These are phyloP conservation scores for human DNA, from an alignment of 2,113 vertebrate genomes.

Conservation along the genomic window DNA sequence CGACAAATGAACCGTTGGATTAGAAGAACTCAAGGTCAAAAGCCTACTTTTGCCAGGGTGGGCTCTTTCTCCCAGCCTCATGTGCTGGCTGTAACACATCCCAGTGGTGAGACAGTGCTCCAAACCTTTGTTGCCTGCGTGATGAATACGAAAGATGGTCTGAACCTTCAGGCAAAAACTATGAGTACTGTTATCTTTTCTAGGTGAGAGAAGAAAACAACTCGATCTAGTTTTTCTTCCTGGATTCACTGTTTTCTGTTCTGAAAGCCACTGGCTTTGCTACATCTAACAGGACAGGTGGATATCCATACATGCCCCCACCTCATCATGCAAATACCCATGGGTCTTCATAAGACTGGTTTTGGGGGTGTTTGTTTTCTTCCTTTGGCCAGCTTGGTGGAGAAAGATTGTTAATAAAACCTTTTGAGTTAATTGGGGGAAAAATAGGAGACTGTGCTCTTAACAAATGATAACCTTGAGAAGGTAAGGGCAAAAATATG, in stretches of 20 bases:
- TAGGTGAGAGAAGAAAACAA: not conserved
- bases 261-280: not conserved
- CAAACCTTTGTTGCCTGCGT: accelerated
- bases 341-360: not conserved
- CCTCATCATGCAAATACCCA: not conserved
- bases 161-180: not conserved
- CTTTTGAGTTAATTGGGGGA: not conserved
- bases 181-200: not conserved
- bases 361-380: no score
- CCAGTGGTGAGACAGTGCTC: not conserved
- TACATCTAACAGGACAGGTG: not conserved
- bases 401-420: not conserved
- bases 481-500: not conserved
- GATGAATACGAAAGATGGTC: not conserved
- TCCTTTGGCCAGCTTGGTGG: no score
- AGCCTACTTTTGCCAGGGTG: not conserved
- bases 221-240: not conserved
- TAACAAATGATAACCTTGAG: not conserved
- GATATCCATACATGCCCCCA: not conserved
- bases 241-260: not conserved
- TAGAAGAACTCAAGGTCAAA: constrained; percentile 17
- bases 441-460: not conserved
- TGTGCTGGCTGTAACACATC: not conserved
- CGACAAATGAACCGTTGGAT: not conserved
- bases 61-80: not conserved